These are phyloP conservation scores for Nowickia ferox DNA, from an alignment of 2,888 invertebrate genomes.

Conservation along the genomic window DNA sequence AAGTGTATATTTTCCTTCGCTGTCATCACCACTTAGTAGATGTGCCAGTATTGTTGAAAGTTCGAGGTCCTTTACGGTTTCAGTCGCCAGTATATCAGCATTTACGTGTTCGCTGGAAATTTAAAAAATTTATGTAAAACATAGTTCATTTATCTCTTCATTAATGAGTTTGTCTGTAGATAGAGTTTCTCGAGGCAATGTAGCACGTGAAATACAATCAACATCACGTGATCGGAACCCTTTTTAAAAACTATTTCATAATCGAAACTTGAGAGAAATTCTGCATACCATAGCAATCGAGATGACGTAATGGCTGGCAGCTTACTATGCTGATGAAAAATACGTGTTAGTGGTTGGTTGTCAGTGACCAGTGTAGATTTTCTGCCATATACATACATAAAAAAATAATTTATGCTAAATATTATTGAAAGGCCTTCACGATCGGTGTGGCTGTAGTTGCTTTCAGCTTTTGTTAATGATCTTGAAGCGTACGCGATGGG, in stretches of 20 bases:
- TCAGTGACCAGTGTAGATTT: background rate
- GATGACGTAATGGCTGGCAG: slow-evolving; percentile 59
- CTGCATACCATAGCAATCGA: slow-evolving; percentile 23
- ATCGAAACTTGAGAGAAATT: background rate
- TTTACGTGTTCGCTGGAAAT: slow-evolving; percentile 2
- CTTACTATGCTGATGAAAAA: slow-evolving; percentile 63
- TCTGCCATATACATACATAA: background rate
- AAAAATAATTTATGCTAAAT: slow-evolving; percentile 5
- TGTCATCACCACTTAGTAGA: background rate
- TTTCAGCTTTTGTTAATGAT: slow-evolving; percentile 61
- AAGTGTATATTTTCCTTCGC: no score
- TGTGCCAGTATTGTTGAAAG: background rate
- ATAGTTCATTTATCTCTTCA: background rate
- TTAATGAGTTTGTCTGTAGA: slow-evolving; percentile 1
- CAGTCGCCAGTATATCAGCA: background rate
- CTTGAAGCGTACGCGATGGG: no score
- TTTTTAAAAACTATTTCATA: background rate
- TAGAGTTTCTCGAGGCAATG: background rate
- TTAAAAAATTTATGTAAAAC: background rate
- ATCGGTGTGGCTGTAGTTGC: slow-evolving; percentile 61
- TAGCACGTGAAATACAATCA: background rate
- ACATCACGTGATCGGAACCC: background rate
- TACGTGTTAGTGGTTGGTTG: slow-evolving; percentile 8
- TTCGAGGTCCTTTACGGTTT: background rate
- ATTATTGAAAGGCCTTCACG: slow-evolving; percentile 58